These are phyloP conservation scores for Melolontha melolontha DNA, from an alignment of 2,888 invertebrate genomes.

Conservation along the genomic window DNA sequence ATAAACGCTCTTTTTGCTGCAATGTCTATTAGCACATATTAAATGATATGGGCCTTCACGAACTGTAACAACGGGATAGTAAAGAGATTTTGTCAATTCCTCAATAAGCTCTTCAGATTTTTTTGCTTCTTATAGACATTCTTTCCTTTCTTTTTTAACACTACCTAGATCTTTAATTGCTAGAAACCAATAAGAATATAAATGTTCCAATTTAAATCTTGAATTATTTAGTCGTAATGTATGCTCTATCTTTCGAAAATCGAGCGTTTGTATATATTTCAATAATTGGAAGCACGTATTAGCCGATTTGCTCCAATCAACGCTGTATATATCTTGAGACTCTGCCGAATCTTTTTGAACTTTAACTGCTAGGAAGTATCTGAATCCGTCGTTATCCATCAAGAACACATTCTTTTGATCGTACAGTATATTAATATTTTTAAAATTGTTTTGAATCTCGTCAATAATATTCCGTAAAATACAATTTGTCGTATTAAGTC, in stretches of 20 bases:
- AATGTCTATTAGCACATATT: background rate
- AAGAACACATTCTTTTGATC: background rate
- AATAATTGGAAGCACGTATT: background rate
- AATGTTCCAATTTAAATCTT: no score
- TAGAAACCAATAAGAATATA: background rate
- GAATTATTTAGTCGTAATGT: background rate
- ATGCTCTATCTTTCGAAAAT: background rate
- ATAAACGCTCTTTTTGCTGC: background rate
- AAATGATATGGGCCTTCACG: constrained; percentile 1
- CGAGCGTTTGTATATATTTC: background rate
- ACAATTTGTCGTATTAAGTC: background rate
- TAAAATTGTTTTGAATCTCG: no score
- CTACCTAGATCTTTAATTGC: background rate
- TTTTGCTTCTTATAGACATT: background rate
- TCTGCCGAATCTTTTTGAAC: background rate
- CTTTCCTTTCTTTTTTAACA: background rate
- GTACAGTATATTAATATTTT: no score
- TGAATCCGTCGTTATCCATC: constrained; percentile 12
- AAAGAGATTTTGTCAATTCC: background rate
- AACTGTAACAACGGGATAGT: background rate
- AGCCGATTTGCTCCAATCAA: background rate
- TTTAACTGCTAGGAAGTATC: constrained; percentile 15
- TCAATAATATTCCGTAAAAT: background rate
- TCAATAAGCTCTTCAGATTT: background rate
- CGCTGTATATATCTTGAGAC: background rate